Evolutionary conservation across 2,797 vertebrate species (phyloP).

Genomic region (Botia almorhae): DNA sequence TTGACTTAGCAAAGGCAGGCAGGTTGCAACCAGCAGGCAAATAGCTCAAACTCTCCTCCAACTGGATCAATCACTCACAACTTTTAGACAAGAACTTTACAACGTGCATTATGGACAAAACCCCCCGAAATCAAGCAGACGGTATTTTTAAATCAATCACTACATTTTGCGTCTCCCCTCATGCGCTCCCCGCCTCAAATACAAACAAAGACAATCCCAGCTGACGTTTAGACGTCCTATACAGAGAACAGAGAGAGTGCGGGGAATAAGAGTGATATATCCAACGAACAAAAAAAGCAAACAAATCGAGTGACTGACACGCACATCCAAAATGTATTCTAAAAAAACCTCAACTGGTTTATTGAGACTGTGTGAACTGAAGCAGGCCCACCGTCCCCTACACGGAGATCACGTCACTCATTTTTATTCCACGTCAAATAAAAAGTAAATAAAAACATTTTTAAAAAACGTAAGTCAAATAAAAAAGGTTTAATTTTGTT

Average conservation of each 20-base stretch:
- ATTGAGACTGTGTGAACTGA: conserved; percentile 49
- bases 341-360: conserved; percentile 42
- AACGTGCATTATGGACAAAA: conserved; percentile 56
- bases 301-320: conserved; percentile 71
- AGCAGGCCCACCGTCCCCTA: conserved; percentile 4
- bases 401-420: neutral
- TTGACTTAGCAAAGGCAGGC: conserved; percentile 79
- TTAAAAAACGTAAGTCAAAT: neutral
- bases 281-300: conserved; percentile 81
- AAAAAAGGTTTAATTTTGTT: conserved; percentile 59
- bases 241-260: conserved; percentile 71
- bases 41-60: conserved; percentile 71
- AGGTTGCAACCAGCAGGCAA: conserved; percentile 79
- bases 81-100: conserved; percentile 76
- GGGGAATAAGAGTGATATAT: conserved; percentile 76
- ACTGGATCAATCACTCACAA: conserved; percentile 80
- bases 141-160: conserved; percentile 85
- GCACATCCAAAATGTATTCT: conserved; percentile 56
- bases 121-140: conserved; percentile 64
- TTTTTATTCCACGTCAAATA: too few relatives aligned
- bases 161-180: conserved; percentile 75
- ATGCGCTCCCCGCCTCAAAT: conserved; percentile 76
- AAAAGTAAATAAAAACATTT: too few relatives aligned
- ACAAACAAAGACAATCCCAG: conserved; percentile 78
- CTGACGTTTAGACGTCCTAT: conserved; percentile 82